Conservation (phyloP, 2,797 vertebrate species). For the Heterohyrax brucei region DNA sequence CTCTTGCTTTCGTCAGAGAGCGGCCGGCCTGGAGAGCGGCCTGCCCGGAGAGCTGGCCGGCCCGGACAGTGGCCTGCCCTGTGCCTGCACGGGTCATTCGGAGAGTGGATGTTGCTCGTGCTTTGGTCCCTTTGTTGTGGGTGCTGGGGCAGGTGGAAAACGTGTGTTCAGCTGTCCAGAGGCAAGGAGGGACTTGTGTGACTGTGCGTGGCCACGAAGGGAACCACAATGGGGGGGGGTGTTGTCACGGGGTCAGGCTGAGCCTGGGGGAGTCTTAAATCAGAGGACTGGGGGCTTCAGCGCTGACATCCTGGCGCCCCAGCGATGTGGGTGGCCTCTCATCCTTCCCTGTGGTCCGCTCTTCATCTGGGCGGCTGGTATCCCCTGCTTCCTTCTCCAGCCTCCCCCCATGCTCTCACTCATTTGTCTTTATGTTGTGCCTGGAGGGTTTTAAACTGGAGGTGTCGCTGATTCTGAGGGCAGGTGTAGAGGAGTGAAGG, state of each 20-base stretch:
- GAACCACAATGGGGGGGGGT: neutral
- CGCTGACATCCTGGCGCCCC: neutral
- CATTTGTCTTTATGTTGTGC: slow-evolving; percentile 3
- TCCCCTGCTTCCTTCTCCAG: neutral
- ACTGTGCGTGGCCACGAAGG: neutral
- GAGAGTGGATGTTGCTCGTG: neutral
- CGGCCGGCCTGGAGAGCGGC: neutral
- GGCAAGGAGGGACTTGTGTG: neutral
- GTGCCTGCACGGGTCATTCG: slow-evolving; percentile 5
- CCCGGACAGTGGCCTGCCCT: neutral
- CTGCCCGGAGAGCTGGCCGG: neutral
- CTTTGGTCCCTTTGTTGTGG: neutral
- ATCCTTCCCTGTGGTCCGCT: neutral
- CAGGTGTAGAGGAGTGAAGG: neutral
- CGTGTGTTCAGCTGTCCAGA: neutral
- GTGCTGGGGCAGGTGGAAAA: neutral
- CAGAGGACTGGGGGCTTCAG: neutral
- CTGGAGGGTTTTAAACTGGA: neutral
- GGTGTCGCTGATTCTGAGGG: slow-evolving; percentile 2
- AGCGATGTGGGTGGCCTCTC: neutral
- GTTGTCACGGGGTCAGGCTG: neutral
- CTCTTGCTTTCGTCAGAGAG: neutral
- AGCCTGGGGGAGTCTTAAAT: neutral
- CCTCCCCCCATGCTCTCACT: neutral
- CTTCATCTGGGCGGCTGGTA: neutral